phyloP scores from a whole-genome alignment of 2,888 invertebrate species.

The Leucozona laternaria region DNA sequence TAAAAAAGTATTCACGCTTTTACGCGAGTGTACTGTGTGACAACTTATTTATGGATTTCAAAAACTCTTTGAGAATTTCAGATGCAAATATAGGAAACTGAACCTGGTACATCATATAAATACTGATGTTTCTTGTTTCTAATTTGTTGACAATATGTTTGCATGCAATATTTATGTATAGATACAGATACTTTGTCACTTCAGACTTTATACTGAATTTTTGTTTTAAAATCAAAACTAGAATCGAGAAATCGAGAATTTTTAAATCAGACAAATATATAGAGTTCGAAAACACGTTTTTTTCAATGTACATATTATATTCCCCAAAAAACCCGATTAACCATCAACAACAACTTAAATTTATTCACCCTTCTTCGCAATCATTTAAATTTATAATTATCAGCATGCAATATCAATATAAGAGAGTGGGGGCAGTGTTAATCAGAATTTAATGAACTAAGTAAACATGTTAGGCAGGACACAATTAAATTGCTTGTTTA shows the following conservation, averaged over 20 bases:
- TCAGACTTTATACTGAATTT: no score
- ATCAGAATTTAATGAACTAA: slow-evolving; percentile 35
- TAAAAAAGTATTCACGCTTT: no score
- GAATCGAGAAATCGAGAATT: not conserved
- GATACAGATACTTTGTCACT: no score
- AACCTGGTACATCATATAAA: no score
- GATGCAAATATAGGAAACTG: no score
- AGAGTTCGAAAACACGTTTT: slow-evolving; percentile 5
- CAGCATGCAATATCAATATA: not conserved
- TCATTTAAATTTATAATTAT: slow-evolving; percentile 11
- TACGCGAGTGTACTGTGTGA: no score
- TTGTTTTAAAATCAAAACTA: not conserved
- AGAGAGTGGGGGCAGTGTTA: not conserved
- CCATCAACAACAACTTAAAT: slow-evolving; percentile 6
- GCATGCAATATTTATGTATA: no score
- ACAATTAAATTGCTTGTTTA: slow-evolving; percentile 26
- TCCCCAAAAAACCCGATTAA: slow-evolving; percentile 17
- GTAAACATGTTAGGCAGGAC: slow-evolving; percentile 19
- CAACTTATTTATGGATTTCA: no score
- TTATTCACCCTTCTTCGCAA: slow-evolving; percentile 22
- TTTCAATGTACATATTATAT: not conserved
- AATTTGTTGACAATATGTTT: no score
- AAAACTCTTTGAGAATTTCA: no score
- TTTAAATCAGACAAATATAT: not conserved
- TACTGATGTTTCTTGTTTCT: no score